Evolutionary conservation across 2,113 vertebrate genomes (phyloP).

Genomic region (Mobula hypostoma): DNA sequence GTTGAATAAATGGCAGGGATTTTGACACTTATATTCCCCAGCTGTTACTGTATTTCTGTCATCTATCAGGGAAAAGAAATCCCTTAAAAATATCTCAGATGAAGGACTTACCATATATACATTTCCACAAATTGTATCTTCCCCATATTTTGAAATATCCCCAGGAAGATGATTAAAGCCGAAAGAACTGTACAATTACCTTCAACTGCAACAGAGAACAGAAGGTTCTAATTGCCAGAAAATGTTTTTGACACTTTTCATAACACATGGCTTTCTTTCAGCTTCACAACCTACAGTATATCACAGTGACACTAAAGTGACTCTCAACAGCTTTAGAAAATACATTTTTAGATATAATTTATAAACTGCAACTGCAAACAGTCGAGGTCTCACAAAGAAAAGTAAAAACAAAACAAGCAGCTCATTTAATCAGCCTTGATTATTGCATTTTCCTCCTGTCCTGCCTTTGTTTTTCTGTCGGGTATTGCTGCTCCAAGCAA

Average conservation of each 20-base stretch:
- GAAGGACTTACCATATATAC: neutral
- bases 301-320: neutral
- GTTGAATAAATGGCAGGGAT: slow-evolving; percentile 1
- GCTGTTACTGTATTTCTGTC: slow-evolving; percentile 11
- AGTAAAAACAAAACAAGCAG: neutral
- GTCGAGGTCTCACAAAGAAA: neutral
- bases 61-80: neutral
- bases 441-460: neutral
- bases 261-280: neutral
- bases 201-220: neutral
- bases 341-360: neutral
- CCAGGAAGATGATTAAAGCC: neutral
- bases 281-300: neutral
- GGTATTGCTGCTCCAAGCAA: neutral
- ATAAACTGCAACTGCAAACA: neutral
- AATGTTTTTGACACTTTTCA: neutral
- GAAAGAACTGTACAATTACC: neutral
- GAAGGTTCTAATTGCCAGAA: neutral
- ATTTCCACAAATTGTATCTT: neutral
- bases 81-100: neutral
- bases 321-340: neutral
- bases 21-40: slow-evolving; percentile 21
- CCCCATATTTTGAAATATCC: neutral
- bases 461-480: neutral
- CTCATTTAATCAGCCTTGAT: neutral